These are phyloP conservation scores for Psilopsiagon aymara DNA, from an alignment of 2,113 vertebrate species.

Conservation along the genomic window DNA sequence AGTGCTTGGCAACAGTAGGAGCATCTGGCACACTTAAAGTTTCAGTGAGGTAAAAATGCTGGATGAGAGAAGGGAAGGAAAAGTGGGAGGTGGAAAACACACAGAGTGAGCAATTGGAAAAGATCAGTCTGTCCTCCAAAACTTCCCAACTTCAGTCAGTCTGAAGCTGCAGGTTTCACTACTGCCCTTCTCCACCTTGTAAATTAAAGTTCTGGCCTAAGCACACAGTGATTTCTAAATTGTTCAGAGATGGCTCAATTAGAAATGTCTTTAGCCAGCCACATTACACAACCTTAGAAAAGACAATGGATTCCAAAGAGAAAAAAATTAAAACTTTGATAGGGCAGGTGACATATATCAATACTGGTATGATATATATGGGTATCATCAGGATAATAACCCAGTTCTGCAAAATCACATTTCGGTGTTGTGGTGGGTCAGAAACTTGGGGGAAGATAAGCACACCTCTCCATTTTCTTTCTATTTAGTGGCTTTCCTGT, in stretches of 20 bases:
- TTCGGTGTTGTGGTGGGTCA: background rate
- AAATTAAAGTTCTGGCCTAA: background rate
- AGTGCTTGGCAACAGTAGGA: background rate
- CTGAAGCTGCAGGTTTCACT: background rate
- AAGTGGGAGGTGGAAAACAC: background rate
- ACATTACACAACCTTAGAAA: background rate
- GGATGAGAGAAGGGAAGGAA: background rate
- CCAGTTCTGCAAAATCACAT: background rate
- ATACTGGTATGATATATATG: fast-evolving
- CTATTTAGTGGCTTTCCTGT: background rate
- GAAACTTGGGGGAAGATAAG: background rate
- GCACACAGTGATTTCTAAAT: background rate
- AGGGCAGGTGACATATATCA: background rate
- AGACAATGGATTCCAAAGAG: background rate
- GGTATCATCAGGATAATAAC: background rate
- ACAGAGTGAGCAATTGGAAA: background rate
- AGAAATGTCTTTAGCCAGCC: background rate
- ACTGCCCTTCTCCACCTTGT: background rate
- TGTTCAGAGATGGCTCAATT: background rate
- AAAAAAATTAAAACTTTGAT: background rate
- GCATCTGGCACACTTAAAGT: background rate
- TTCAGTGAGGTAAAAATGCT: background rate
- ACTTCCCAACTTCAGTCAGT: background rate
- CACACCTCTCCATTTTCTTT: background rate
- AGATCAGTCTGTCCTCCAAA: background rate